Evolutionary conservation across 2,888 invertebrate genomes (phyloP).

Genomic region (Lobophora halterata): DNA sequence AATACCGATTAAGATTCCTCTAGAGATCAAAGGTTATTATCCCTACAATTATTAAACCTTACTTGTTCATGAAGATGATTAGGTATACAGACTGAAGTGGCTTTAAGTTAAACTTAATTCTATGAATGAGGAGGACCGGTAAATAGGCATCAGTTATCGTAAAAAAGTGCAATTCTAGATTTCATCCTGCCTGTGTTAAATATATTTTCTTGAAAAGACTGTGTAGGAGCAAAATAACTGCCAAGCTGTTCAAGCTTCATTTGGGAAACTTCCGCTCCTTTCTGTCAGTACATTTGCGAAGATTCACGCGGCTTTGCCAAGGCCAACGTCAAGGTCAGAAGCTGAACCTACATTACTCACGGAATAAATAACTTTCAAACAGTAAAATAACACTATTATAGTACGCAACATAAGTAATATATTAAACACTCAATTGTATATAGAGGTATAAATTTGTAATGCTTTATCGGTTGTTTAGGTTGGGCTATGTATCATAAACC

Average conservation of each 20-base stretch:
- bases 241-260: neutral
- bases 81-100: conserved; percentile 10
- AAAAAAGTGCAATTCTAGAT: too few relatives aligned
- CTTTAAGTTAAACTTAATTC: conserved; percentile 11
- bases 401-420: too few relatives aligned
- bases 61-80: conserved; percentile 17
- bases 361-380: too few relatives aligned
- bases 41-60: neutral
- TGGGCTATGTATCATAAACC: too few relatives aligned
- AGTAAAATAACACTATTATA: too few relatives aligned
- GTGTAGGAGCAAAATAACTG: neutral
- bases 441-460: too few relatives aligned
- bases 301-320: conserved; percentile 14
- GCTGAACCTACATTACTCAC: conserved; percentile 26
- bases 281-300: conserved; percentile 1
- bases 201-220: neutral
- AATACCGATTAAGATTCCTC: neutral
- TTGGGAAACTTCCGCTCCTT: conserved; percentile 7
- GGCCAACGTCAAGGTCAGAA: conserved; percentile 28
- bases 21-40: neutral
- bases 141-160: neutral
- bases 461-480: too few relatives aligned
- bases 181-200: too few relatives aligned
- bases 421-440: too few relatives aligned
- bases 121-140: neutral